phyloP scores from a whole-genome alignment of 2,113 vertebrate genomes.

The Melanocharis versteri region DNA sequence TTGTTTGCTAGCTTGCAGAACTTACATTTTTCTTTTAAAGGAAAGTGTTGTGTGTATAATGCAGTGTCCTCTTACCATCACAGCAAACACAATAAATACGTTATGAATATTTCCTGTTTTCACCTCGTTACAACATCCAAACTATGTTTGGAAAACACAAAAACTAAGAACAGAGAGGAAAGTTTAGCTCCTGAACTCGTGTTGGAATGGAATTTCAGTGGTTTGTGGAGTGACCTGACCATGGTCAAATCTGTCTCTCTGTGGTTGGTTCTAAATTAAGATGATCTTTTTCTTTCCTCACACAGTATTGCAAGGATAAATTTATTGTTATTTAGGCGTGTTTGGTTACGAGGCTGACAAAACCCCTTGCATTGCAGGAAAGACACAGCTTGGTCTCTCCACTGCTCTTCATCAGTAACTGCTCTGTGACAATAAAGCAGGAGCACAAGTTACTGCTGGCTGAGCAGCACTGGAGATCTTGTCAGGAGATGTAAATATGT shows the following conservation, averaged over 20 bases:
- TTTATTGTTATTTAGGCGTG: background rate
- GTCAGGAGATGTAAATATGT: background rate
- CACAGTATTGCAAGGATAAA: background rate
- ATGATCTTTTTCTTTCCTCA: background rate
- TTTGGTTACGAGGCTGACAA: background rate
- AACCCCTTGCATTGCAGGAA: background rate
- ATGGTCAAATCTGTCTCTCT: background rate
- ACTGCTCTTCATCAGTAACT: background rate
- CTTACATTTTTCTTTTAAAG: background rate
- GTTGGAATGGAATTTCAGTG: background rate
- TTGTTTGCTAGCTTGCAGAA: background rate
- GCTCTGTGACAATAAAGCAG: background rate
- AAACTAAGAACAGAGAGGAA: background rate
- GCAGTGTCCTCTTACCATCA: background rate
- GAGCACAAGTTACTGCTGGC: background rate
- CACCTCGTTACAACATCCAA: background rate
- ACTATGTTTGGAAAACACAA: background rate
- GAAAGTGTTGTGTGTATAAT: background rate
- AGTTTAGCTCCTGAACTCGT: background rate
- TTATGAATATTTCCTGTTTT: background rate
- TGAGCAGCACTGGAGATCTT: background rate
- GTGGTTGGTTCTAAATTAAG: background rate
- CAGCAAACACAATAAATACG: background rate
- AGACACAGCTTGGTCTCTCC: background rate
- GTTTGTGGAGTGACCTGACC: background rate